phyloP scores from a whole-genome alignment of 2,113 vertebrate species.

The Neodon shergylaensis region DNA sequence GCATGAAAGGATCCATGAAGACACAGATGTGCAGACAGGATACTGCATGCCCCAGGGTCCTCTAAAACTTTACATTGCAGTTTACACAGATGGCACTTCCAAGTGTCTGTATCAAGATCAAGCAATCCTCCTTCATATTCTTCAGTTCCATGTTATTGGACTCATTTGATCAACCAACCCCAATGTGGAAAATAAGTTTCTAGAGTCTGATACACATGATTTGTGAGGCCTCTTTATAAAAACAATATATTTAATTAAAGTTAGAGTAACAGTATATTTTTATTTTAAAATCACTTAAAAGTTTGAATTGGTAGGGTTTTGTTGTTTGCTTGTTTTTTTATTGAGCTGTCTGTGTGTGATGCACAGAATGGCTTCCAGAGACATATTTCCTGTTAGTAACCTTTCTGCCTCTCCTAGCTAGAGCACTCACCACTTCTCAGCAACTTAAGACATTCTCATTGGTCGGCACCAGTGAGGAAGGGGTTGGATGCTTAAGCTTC shows the following conservation, averaged over 20 bases:
- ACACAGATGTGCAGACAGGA: neutral
- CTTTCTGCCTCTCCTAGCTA: neutral
- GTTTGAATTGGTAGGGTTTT: neutral
- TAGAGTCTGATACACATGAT: neutral
- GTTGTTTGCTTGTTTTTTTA: neutral
- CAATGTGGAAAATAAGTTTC: neutral
- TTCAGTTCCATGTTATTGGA: neutral
- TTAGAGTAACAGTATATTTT: neutral
- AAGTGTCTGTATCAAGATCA: neutral
- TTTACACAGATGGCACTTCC: neutral
- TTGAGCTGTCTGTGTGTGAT: neutral
- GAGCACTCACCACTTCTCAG: neutral
- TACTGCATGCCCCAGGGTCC: neutral
- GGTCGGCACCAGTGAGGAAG: neutral
- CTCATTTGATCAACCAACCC: neutral
- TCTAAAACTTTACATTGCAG: neutral
- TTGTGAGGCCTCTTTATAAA: neutral
- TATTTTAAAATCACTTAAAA: conserved; percentile 14
- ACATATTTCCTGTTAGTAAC: neutral
- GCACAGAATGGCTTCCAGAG: neutral
- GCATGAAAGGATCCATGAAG: neutral
- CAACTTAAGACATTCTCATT: neutral
- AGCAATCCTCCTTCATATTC: neutral
- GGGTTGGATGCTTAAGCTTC: neutral
- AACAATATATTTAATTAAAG: neutral